Conservation (phyloP, 1,140 invertebrate genomes). For the Leptinotarsa undecemlineata region DNA sequence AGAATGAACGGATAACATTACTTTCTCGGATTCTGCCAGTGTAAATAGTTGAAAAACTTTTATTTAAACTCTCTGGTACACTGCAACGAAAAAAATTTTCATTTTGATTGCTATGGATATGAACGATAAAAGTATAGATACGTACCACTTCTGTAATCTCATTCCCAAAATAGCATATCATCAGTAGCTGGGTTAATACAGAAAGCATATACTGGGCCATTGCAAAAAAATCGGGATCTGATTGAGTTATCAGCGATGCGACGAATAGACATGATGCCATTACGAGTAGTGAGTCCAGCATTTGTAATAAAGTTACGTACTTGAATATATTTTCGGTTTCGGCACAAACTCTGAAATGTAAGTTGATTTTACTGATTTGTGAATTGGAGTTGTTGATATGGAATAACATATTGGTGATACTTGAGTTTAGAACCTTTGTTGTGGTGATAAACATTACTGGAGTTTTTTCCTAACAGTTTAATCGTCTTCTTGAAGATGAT, state of each 20-base stretch:
- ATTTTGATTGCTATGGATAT: too few relatives aligned
- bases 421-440: too few relatives aligned
- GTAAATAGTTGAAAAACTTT: too few relatives aligned
- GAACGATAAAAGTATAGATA: neutral
- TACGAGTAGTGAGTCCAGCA: constrained; percentile 42
- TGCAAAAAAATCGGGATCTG: constrained; percentile 36
- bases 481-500: too few relatives aligned
- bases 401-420: too few relatives aligned
- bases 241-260: constrained; percentile 36
- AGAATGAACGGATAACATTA: too few relatives aligned
- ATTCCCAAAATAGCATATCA: constrained; percentile 49
- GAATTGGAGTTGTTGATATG: neutral
- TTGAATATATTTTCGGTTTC: constrained; percentile 44
- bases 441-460: too few relatives aligned
- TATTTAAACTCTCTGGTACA: too few relatives aligned
- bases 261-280: constrained; percentile 46
- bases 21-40: too few relatives aligned
- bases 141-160: constrained; percentile 44
- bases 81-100: too few relatives aligned
- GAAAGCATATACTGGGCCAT: constrained; percentile 41
- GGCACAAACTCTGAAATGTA: constrained; percentile 37
- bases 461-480: too few relatives aligned
- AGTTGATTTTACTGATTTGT: neutral
- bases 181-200: constrained; percentile 39
- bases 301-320: constrained; percentile 42